Evolutionary conservation across 2,888 invertebrate genomes (phyloP), one percentile per base, ranked within the genome.

Genomic region (Microchrysa polita): DNA sequence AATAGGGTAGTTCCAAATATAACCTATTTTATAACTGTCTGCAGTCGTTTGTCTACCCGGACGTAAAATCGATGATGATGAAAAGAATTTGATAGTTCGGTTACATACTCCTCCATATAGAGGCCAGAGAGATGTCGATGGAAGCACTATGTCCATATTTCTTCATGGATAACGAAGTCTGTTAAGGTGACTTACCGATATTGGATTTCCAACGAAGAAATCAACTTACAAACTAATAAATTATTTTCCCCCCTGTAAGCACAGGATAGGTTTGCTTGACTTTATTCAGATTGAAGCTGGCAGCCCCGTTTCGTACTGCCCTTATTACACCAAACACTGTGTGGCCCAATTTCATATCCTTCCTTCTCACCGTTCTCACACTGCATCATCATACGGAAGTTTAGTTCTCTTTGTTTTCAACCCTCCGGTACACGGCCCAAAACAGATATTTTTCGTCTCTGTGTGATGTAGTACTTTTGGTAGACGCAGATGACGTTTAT

Each of bases 11-110:
- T 55, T 42, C 40, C 27, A 69, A 65, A 40, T 42, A 73, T 73
- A 73, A 73, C 73, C 65, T 52, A 73, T 73, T 73, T 73, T 73
- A 73, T 67, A 65, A 65, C 65, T 73, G 73, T 57, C 73, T 73
- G 73, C 73, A 73, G 73, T 73, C 73, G 73, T 73, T 73, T 73
- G 65, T 73, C 73, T 73, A n/a, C 59, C 48, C 73, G 55, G 73
- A 67, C 73, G 63, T 44, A 73, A 73, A 73, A 73, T 73, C 73
- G 73, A 73, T 73, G 65, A 73, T 73, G 65, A 73, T 53, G 65
- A 40, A 55, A 67, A 73, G 73, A 67, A 67, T 73, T 73, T 67
- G 73, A 73, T 73, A 73, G 69, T 40, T 69, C 55, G 22, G 69
- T 69, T n/a, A n/a, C n/a, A n/a, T n/a, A n/a, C n/a, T n/a, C n/a